These are phyloP conservation scores for Horisme vitalbata DNA, from an alignment of 2,888 invertebrate genomes.

Conservation along the genomic window DNA sequence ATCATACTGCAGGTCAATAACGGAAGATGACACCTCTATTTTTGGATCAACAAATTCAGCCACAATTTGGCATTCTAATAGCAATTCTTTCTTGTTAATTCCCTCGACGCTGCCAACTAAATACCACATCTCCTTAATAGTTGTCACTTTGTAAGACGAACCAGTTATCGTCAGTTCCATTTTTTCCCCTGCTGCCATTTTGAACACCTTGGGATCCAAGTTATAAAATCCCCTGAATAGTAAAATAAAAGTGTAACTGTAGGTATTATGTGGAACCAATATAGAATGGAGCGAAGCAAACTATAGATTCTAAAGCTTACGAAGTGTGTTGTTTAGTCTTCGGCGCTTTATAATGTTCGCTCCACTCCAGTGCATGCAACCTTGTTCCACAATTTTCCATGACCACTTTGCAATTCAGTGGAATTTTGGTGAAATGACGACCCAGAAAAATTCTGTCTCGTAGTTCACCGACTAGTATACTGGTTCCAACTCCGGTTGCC, in stretches of 20 bases:
- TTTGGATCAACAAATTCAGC: constrained; percentile 84
- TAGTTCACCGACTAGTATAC: constrained; percentile 84
- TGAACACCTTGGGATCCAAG: constrained; percentile 70
- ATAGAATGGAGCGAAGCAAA: not conserved
- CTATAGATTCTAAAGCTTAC: constrained; percentile 45
- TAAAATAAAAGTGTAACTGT: constrained; percentile 11
- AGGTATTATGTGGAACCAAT: not conserved
- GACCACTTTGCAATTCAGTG: constrained; percentile 61
- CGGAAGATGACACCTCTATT: constrained; percentile 72
- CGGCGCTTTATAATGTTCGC: constrained; percentile 68
- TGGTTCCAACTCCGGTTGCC: constrained; percentile 86
- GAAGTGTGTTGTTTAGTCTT: constrained; percentile 57
- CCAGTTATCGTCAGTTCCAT: constrained; percentile 64
- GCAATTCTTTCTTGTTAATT: constrained; percentile 75
- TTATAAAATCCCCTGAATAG: constrained; percentile 67
- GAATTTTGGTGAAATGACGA: constrained; percentile 83
- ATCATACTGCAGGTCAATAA: constrained; percentile 78
- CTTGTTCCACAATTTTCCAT: constrained; percentile 82
- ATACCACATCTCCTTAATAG: constrained; percentile 81
- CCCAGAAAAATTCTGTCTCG: constrained; percentile 84
- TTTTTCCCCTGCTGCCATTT: constrained; percentile 71
- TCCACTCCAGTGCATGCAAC: constrained; percentile 79
- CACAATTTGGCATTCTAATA: constrained; percentile 73
- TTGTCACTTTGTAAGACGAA: constrained; percentile 59
- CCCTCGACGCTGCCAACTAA: constrained; percentile 81